Evolutionary conservation across 2,113 vertebrate genomes (phyloP).

Genomic region (Cheilinus undulatus): DNA sequence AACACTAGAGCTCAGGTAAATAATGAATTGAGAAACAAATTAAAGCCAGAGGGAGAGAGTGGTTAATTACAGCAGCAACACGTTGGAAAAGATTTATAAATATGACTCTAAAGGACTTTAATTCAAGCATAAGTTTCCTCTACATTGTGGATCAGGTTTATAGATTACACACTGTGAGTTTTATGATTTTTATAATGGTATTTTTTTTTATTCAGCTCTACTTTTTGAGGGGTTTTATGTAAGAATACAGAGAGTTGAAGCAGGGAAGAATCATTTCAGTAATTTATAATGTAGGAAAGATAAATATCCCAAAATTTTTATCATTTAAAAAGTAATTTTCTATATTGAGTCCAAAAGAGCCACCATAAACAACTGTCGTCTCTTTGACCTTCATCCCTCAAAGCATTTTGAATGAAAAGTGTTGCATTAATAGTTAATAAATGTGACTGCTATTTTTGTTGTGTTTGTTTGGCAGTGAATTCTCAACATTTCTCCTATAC

Average conservation of each 20-base stretch:
- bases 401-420: no score
- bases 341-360: no score
- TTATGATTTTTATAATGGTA: neutral
- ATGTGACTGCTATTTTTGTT: no score
- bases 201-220: neutral
- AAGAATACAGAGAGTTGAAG: neutral
- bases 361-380: no score
- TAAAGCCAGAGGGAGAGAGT: neutral
- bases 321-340: neutral
- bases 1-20: constrained; percentile 30
- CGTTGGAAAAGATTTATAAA: constrained; percentile 34
- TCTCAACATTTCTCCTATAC: no score
- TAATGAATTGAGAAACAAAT: constrained; percentile 17
- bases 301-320: neutral
- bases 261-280: neutral
- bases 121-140: constrained; percentile 15
- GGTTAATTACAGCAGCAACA: constrained; percentile 22
- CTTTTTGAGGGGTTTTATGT: neutral
- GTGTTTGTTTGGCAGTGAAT: no score
- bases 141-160: neutral
- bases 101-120: neutral
- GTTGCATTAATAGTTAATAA: no score
- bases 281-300: neutral
- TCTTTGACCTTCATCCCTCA: neutral
- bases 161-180: neutral